phyloP scores from a whole-genome alignment of 35 echinoderm and acorn worm species.

The Antedon bifida region DNA sequence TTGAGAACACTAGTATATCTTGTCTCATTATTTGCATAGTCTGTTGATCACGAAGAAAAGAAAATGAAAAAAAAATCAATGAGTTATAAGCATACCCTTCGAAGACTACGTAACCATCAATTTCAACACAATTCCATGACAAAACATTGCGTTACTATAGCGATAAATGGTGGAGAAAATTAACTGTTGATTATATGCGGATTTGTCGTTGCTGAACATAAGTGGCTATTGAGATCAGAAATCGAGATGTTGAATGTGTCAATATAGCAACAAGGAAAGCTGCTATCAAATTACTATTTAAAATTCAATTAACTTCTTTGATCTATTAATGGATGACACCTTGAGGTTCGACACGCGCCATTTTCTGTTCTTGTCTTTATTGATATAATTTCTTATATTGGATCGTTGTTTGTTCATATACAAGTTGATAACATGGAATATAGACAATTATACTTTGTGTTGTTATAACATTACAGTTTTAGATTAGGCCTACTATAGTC shows the following conservation, averaged over 20 bases:
- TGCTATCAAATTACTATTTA: not conserved
- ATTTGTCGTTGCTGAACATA: not conserved
- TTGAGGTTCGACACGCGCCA: too few relatives aligned
- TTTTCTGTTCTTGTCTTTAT: too few relatives aligned
- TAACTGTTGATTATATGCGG: not conserved
- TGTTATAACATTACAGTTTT: too few relatives aligned
- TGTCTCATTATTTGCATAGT: not conserved
- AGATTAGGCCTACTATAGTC: too few relatives aligned
- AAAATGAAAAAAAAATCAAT: not conserved
- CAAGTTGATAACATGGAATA: too few relatives aligned
- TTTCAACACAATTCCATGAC: not conserved
- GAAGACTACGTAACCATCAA: not conserved
- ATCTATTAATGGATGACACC: not conserved
- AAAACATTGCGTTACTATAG: not conserved
- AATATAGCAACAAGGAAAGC: not conserved
- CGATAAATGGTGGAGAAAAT: not conserved
- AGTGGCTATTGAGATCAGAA: not conserved
- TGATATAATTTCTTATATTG: too few relatives aligned
- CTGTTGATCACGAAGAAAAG: not conserved
- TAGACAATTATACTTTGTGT: too few relatives aligned
- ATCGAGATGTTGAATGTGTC: not conserved
- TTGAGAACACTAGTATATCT: not conserved
- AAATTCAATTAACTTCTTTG: not conserved
- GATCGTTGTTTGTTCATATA: too few relatives aligned
- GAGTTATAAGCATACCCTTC: not conserved